Percentiles rank a stretch among this genome's conserved stretches.
Evolutionary conservation across 2,113 vertebrate species (phyloP).

Genomic region (Mionectes macconnelli): DNA sequence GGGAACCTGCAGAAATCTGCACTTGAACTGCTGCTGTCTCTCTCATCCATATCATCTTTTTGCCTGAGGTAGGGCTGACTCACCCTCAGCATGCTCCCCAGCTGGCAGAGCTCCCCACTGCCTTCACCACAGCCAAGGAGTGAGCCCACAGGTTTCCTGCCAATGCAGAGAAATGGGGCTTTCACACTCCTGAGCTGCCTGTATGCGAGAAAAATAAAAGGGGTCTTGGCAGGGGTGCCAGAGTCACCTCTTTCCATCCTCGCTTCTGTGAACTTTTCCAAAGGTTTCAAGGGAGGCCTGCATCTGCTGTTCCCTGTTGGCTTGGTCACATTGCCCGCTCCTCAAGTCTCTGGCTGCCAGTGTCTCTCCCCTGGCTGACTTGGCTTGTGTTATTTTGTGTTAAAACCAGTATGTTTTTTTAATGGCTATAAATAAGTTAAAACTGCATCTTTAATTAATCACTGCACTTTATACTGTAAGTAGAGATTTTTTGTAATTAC

Average conservation of each 20-base stretch:
- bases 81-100: background rate
- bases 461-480: slow-evolving; percentile 37
- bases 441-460: slow-evolving; percentile 65
- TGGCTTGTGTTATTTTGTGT: slow-evolving; percentile 29
- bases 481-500: slow-evolving; percentile 32
- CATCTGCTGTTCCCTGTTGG: background rate
- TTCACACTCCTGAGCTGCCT: background rate
- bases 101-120: background rate
- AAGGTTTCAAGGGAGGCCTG: background rate
- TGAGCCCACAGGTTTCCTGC: background rate
- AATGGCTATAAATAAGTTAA: slow-evolving; percentile 66
- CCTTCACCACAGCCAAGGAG: background rate
- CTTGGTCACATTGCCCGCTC: background rate
- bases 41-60: background rate
- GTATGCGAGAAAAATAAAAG: background rate
- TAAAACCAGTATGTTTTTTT: slow-evolving; percentile 45
- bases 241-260: background rate
- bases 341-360: slow-evolving; percentile 16
- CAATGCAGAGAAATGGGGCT: background rate
- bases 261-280: background rate
- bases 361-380: slow-evolving; percentile 33
- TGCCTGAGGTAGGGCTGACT: background rate
- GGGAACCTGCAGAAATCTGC: background rate
- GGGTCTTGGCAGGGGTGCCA: background rate
- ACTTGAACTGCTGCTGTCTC: background rate